Evolutionary conservation across 2,113 vertebrate genomes (phyloP), one percentile per base, ranked within the genome.

Genomic region (Raja brachyura): DNA sequence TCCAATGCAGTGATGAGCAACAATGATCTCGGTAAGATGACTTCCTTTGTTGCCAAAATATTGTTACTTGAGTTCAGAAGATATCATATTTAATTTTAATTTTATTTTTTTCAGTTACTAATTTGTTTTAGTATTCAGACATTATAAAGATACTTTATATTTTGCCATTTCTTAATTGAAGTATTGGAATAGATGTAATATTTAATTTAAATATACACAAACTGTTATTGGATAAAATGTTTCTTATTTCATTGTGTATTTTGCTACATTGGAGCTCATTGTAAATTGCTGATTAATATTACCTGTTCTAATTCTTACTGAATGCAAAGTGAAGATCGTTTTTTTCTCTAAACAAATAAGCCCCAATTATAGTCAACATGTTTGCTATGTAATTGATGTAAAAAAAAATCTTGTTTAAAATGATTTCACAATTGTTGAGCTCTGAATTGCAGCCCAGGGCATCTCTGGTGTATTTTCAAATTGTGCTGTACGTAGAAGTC

Each of bases 1-100:
- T 98, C 99, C 93, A 99, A 99, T 0, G 98, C 99, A 77, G 98
- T 99, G 98, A 99, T 99, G 98, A 99, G 94, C 95, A 99, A 99
- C 96, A 99, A 99, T 0, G 99, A 99, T 95, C 96, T 99, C 90
- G 98, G 99, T 99, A 95, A 96, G 98, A 95, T 0, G 0, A 74
- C 3, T 63, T 54, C 61, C 33, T 13, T 33, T 86, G 56, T 59
- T 5, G 66, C 66, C 68, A 5, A 59, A 68, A 33, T 92, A 10
- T 25, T 74, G 31, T 48, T 18, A 11, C 20, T 28, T 39, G 59
- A 0, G n/a, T 92, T 92, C 66, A 54, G 16, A 66, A 90, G 9
- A 10, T 33, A 20, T 54, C 5, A 16, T 68, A 8, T 66, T 66
- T 48, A 73, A 28, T 54, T 92, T 92, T 73, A 5, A 4, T 92